phyloP scores from a whole-genome alignment of 2,113 vertebrate species.

The Perognathus longimembris region DNA sequence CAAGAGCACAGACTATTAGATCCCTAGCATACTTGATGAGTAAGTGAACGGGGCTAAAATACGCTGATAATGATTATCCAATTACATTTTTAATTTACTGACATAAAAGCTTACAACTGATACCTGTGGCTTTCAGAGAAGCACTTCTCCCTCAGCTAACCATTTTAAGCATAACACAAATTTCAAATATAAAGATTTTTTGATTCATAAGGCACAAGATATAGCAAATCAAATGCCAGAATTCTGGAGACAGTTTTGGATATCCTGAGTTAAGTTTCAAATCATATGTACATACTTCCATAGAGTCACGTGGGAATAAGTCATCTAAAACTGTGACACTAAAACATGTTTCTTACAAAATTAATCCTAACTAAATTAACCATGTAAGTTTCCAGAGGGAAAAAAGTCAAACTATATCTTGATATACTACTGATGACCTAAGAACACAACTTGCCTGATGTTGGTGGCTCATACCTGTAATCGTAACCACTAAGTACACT shows the following conservation, averaged over 20 bases:
- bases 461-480: too few species aligned
- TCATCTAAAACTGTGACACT: constrained; percentile 45
- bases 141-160: background rate
- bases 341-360: background rate
- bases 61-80: background rate
- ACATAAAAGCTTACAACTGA: constrained; percentile 22
- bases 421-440: background rate
- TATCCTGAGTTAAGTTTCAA: constrained; percentile 20
- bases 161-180: constrained; percentile 27
- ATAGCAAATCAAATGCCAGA: background rate
- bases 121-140: constrained; percentile 27
- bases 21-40: background rate
- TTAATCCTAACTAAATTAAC: background rate
- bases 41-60: constrained; percentile 17
- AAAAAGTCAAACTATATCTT: constrained; percentile 31
- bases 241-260: background rate
- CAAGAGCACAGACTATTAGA: background rate
- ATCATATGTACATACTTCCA: background rate
- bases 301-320: background rate
- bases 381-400: background rate
- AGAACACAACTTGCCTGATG: too few species aligned
- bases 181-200: constrained; percentile 12
- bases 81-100: constrained; percentile 37
- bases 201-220: constrained; percentile 20
- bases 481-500: too few species aligned